Evolutionary conservation across 2,797 vertebrate species (phyloP).

Genomic region (Neosilurus mollespiculum): DNA sequence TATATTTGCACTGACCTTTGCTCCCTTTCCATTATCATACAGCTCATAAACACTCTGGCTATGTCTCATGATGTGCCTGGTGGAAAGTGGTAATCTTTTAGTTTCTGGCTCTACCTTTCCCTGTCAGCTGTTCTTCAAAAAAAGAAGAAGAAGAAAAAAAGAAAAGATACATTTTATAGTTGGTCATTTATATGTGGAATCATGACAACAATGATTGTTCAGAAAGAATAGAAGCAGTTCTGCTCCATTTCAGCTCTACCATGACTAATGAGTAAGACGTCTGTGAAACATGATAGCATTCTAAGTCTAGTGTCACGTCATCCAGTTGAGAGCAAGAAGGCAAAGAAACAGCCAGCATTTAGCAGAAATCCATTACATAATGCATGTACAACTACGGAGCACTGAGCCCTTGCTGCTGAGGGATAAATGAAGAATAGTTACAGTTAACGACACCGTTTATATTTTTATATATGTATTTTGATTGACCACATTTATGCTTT

Average conservation of each 20-base stretch:
- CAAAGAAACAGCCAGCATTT: constrained; percentile 34
- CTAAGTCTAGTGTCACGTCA: constrained; percentile 53
- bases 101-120: constrained; percentile 50
- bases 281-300: constrained; percentile 60
- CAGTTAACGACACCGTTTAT: constrained; percentile 1
- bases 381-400: constrained; percentile 23
- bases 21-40: constrained; percentile 40
- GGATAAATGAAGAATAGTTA: constrained; percentile 15
- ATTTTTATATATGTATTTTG: not conserved
- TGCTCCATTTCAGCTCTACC: constrained; percentile 54
- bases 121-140: not conserved
- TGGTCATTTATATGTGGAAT: not conserved
- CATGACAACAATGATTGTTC: not conserved
- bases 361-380: constrained; percentile 40
- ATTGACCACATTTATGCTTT: not conserved
- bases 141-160: not conserved
- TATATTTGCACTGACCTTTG: not conserved
- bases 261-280: constrained; percentile 45
- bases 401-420: not conserved
- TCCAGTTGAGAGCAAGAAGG: constrained; percentile 56
- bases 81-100: constrained; percentile 47
- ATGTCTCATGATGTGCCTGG: constrained; percentile 63
- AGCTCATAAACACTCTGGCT: constrained; percentile 65
- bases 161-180: not conserved
- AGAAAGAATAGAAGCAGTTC: not conserved